A percentile compares a stretch with the other conserved stretches of the same genome.
These are phyloP conservation scores for Diceros bicornis DNA, from an alignment of 2,797 vertebrate genomes.

Conservation along the genomic window DNA sequence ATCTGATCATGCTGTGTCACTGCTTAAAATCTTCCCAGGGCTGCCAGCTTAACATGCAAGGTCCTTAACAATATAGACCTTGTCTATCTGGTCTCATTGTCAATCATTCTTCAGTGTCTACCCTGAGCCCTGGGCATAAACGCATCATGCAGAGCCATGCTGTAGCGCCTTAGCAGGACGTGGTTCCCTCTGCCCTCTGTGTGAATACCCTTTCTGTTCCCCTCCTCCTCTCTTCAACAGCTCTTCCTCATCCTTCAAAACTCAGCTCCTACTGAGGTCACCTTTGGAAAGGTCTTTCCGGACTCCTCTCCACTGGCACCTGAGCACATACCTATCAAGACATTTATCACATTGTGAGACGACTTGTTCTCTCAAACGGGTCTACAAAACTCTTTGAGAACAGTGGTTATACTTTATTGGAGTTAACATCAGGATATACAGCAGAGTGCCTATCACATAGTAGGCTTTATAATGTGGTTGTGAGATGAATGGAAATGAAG, in stretches of 20 bases:
- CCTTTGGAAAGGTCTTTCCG: background rate
- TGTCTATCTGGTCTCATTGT: background rate
- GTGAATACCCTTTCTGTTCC: background rate
- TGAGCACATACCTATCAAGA: background rate
- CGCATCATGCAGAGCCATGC: background rate
- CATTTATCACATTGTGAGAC: background rate
- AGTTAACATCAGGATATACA: background rate
- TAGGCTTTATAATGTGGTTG: background rate
- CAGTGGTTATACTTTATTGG: background rate
- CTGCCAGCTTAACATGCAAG: background rate
- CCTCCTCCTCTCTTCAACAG: background rate
- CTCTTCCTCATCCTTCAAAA: conserved; percentile 33
- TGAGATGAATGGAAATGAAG: conserved; percentile 10
- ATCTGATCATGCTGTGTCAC: background rate
- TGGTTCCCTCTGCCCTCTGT: background rate
- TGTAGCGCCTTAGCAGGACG: background rate
- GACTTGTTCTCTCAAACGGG: background rate
- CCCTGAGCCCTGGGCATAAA: background rate
- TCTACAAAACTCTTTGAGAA: background rate
- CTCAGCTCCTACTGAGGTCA: background rate
- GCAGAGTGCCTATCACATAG: background rate
- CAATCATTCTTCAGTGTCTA: background rate
- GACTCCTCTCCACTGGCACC: background rate
- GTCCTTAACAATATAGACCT: background rate
- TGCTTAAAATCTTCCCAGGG: background rate